phyloP scores from a whole-genome alignment of 2,797 vertebrate species.

The Brachymystax lenok region DNA sequence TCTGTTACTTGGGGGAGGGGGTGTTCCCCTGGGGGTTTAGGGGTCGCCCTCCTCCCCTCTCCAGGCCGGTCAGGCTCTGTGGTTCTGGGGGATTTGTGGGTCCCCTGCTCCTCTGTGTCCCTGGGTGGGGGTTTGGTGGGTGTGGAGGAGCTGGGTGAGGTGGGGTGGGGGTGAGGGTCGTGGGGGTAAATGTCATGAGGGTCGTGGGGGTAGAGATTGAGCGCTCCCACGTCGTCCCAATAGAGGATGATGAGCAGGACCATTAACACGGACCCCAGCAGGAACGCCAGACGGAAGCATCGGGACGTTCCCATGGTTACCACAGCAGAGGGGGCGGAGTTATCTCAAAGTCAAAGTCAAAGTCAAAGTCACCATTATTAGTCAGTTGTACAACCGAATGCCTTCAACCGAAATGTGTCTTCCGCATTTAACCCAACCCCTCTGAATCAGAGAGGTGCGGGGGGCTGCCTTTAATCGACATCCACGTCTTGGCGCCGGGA shows the following conservation, averaged over 20 bases:
- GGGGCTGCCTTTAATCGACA: too few relatives aligned
- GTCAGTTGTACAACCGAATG: too few relatives aligned
- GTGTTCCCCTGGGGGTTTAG: neutral
- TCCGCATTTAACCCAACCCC: too few relatives aligned
- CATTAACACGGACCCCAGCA: slow-evolving; percentile 84
- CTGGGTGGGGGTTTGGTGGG: neutral
- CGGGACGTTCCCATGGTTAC: slow-evolving; percentile 80
- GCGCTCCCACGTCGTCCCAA: slow-evolving; percentile 86
- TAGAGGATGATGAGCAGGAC: slow-evolving; percentile 89
- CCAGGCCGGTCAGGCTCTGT: neutral
- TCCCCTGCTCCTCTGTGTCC: neutral
- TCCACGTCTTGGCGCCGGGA: too few relatives aligned
- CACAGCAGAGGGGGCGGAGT: slow-evolving; percentile 19
- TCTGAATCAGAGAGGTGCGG: too few relatives aligned
- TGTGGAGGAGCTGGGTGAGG: slow-evolving; percentile 1
- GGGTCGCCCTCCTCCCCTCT: neutral
- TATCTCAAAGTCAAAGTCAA: too few relatives aligned
- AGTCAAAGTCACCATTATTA: too few relatives aligned
- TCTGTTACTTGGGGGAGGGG: neutral
- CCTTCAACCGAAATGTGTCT: too few relatives aligned
- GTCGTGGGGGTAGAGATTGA: slow-evolving; percentile 52
- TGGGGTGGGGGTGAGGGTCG: neutral
- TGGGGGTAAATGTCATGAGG: slow-evolving; percentile 33
- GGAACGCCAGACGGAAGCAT: slow-evolving; percentile 81
- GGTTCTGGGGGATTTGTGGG: neutral